Conservation (phyloP, 2,797 vertebrate species). For the Lycodopsis pacificus region DNA sequence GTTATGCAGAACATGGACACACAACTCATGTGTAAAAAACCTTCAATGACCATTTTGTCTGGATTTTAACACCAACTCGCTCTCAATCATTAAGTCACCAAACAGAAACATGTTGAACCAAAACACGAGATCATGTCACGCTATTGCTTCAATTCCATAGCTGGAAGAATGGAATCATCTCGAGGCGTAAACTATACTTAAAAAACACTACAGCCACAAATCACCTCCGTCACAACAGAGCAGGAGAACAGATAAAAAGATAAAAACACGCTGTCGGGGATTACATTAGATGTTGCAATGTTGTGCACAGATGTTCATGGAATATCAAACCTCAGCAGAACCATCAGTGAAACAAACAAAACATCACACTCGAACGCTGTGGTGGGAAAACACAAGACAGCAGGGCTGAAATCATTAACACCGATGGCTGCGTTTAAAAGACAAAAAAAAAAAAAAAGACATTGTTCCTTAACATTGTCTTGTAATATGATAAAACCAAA, state of each 20-base stretch:
- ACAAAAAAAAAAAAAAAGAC: background rate
- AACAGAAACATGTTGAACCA: background rate
- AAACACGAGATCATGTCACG: background rate
- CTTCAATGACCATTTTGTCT: background rate
- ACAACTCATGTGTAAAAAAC: background rate
- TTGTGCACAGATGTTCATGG: constrained; percentile 7
- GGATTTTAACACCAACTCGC: background rate
- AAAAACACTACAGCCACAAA: background rate
- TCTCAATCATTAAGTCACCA: background rate
- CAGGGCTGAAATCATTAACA: background rate
- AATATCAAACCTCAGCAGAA: background rate
- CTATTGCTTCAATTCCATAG: background rate
- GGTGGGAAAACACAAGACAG: background rate
- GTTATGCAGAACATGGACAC: too few species aligned
- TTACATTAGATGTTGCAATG: background rate
- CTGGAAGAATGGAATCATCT: background rate
- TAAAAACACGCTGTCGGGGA: background rate
- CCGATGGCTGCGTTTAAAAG: background rate
- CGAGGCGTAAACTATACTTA: background rate
- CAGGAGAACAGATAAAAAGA: background rate
- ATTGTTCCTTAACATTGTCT: background rate
- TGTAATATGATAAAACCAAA: background rate
- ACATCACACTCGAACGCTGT: background rate
- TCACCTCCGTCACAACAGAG: background rate
- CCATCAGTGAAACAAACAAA: background rate